phyloP scores from a whole-genome alignment of 2,888 invertebrate genomes.

The Corythucha ciliata region DNA sequence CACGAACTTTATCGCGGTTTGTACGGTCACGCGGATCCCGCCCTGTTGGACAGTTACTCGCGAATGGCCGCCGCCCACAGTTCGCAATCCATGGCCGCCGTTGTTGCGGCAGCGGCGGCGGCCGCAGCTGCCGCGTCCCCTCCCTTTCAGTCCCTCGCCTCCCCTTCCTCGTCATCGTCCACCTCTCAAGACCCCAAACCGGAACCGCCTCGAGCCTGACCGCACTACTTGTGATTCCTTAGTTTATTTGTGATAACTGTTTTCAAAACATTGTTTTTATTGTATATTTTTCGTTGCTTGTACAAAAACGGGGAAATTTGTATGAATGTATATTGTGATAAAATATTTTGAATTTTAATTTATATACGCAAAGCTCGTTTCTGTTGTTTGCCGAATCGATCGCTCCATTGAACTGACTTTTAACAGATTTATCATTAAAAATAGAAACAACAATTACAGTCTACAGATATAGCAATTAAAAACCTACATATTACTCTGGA shows the following conservation, averaged over 20 bases:
- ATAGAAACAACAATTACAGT: no score
- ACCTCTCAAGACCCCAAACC: slow-evolving; percentile 26
- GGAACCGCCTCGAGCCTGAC: slow-evolving; percentile 28
- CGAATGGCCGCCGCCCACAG: slow-evolving; percentile 48
- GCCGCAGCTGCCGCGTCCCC: slow-evolving; percentile 38
- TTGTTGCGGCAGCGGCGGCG: slow-evolving; percentile 38
- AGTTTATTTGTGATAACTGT: slow-evolving; percentile 21
- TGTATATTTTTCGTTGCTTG: slow-evolving; percentile 6
- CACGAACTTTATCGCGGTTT: slow-evolving; percentile 69
- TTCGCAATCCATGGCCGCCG: slow-evolving; percentile 40
- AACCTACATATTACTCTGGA: no score
- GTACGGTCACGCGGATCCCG: slow-evolving; percentile 56
- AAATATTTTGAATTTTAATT: slow-evolving; percentile 20
- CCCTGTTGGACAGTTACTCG: slow-evolving; percentile 63
- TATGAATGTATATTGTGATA: slow-evolving; percentile 29
- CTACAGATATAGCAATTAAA: no score
- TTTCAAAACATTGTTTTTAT: neutral
- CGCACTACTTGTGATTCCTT: slow-evolving; percentile 15
- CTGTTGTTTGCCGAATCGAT: slow-evolving; percentile 26
- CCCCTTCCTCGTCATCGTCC: slow-evolving; percentile 24
- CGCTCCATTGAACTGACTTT: no score
- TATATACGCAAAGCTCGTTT: slow-evolving; percentile 26
- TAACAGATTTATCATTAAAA: no score
- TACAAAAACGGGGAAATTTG: slow-evolving; percentile 25
- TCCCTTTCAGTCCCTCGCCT: slow-evolving; percentile 28